Evolutionary conservation across 35 echinoderm and acorn worm species (phyloP), one percentile per base, ranked within the genome.

Genomic region (Ophiothrix spiculata): DNA sequence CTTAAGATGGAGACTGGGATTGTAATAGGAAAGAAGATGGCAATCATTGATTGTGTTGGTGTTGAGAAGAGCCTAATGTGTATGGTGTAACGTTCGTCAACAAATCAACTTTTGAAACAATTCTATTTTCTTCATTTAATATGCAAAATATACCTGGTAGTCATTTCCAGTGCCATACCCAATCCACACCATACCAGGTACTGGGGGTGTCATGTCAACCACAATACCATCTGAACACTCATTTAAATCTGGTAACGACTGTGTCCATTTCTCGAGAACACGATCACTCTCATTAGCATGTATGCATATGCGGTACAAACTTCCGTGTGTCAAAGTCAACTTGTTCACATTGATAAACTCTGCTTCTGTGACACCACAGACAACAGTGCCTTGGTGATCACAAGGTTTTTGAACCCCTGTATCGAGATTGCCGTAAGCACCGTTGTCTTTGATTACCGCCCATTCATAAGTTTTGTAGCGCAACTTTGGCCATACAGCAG

Each of bases 401-500:
- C 84, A 86, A n/a, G 84, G 84, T 16, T 86, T 40, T 19, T 75
- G 23, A 28, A 86, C 12, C 19, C 73, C 84, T 31, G 15, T 32
- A 39, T 86, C n/a, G 19, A 86, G 77, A 74, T 86, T 40, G 1
- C 64, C 64, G 1, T 39, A 76, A 32, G 73, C 45, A 54, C 64
- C 64, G n/a, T 64, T 45, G n/a, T 76, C 73, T 13, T n/a, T n/a
- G 33, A 86, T 41, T 32, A 73, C 39, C 19, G 75, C 46, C 86
- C 86, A 88, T 23, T 54, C 41, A 38, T 88, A 88, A 19, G 23
- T 0, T 10, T 56, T 38, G 21, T 82, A 80, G 37, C 87, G 77
- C 25, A 89, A 63, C 12, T 41, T 73, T 19, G 87, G 87, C 87
- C 87, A 89, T 3, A 89, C 87, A 17, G 87, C 87, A 29, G 64